Conservation (phyloP, 2,113 vertebrate genomes). For the Gobius niger region DNA sequence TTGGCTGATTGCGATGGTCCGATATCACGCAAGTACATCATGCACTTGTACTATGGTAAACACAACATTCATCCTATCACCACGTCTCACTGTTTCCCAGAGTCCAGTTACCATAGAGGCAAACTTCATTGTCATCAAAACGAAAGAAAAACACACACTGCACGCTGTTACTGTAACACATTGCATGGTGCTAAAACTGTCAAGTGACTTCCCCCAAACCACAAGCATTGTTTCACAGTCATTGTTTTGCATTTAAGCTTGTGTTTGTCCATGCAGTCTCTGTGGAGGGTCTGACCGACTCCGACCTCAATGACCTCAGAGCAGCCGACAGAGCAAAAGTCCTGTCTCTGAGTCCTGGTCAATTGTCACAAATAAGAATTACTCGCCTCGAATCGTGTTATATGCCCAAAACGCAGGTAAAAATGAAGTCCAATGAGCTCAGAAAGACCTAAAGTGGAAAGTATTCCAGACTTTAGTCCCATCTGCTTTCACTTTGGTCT, state of each 20-base stretch:
- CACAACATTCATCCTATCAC: slow-evolving; percentile 26
- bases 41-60: slow-evolving; percentile 28
- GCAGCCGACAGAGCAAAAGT: slow-evolving; percentile 4
- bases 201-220: slow-evolving; percentile 48
- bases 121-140: slow-evolving; percentile 40
- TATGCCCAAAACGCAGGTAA: slow-evolving; percentile 51
- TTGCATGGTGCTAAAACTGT: slow-evolving; percentile 39
- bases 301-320: slow-evolving; percentile 38
- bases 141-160: slow-evolving; percentile 35
- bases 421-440: slow-evolving; percentile 57
- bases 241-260: slow-evolving; percentile 45
- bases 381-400: slow-evolving; percentile 32
- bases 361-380: slow-evolving; percentile 11
- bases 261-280: slow-evolving; percentile 48
- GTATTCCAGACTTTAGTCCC: slow-evolving; percentile 70
- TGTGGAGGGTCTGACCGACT: slow-evolving; percentile 34
- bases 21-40: slow-evolving; percentile 13
- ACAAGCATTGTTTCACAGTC: slow-evolving; percentile 50
- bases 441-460: slow-evolving; percentile 80
- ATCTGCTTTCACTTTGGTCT: slow-evolving; percentile 81
- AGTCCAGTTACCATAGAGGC: slow-evolving; percentile 29
- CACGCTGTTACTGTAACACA: slow-evolving; percentile 38
- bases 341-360: slow-evolving; percentile 13
- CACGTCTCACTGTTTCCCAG: slow-evolving; percentile 26
- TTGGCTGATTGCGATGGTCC: background rate